Evolutionary conservation across 2,888 invertebrate genomes (phyloP).

Genomic region (Calameuta pallipes): DNA sequence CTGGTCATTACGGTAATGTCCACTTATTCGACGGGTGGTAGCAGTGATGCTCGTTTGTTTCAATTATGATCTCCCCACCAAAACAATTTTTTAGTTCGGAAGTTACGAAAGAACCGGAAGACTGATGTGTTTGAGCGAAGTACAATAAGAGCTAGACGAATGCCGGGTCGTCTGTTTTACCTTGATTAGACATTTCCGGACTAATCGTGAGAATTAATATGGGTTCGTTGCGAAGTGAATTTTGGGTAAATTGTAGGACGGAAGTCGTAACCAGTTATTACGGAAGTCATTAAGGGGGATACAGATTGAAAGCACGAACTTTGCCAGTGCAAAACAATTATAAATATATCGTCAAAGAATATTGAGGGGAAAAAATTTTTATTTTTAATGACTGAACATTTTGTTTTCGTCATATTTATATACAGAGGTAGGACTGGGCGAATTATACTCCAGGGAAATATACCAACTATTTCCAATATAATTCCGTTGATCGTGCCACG

Average conservation of each 20-base stretch:
- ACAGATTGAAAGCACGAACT: neutral
- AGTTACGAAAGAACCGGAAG: neutral
- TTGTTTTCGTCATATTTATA: neutral
- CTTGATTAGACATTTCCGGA: neutral
- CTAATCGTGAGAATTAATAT: neutral
- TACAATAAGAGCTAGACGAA: neutral
- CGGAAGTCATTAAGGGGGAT: neutral
- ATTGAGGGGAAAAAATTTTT: neutral
- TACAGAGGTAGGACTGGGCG: neutral
- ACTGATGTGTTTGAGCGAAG: neutral
- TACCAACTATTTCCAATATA: neutral
- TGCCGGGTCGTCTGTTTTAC: neutral
- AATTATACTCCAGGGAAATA: neutral
- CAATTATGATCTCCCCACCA: neutral
- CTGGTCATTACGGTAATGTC: neutral
- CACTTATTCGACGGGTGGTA: neutral
- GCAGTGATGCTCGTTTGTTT: neutral
- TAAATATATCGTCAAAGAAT: neutral
- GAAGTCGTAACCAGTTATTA: neutral
- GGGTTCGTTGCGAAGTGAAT: neutral
- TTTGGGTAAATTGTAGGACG: neutral
- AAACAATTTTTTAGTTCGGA: neutral
- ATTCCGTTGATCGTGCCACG: neutral
- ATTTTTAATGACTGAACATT: neutral
- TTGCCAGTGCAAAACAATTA: neutral